phyloP scores from a whole-genome alignment of 2,888 invertebrate species.

The Phaedon cochleariae region DNA sequence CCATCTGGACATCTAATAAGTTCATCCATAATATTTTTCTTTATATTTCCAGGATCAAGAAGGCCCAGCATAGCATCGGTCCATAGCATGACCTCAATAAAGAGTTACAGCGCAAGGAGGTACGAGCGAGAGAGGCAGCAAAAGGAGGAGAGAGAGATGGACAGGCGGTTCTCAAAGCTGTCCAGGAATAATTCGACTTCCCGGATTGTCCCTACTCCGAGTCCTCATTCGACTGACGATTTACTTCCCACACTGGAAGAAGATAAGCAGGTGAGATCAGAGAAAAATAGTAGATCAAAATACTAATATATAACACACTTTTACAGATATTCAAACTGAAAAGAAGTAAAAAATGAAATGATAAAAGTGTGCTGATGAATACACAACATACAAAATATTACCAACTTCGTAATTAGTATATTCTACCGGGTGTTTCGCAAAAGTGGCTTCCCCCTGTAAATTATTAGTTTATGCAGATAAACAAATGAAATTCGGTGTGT shows the following conservation, averaged over 20 bases:
- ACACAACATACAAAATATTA: no score
- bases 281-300: not conserved
- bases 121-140: slow-evolving; percentile 84
- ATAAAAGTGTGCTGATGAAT: no score
- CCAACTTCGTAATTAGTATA: no score
- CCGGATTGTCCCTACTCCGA: slow-evolving; percentile 74
- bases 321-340: no score
- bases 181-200: slow-evolving; percentile 64
- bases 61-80: slow-evolving; percentile 87
- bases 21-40: not conserved
- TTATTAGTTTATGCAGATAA: no score
- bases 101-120: slow-evolving; percentile 82
- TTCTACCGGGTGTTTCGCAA: no score
- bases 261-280: slow-evolving; percentile 73
- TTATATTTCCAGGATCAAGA: slow-evolving; percentile 75
- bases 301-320: no score
- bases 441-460: no score
- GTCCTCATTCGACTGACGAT: slow-evolving; percentile 86
- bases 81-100: slow-evolving; percentile 84
- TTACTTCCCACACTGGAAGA: slow-evolving; percentile 82
- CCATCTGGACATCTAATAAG: no score
- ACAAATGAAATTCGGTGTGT: no score
- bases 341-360: no score
- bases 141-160: slow-evolving; percentile 82
- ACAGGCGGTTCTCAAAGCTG: slow-evolving; percentile 74